Conservation (phyloP, 2,888 invertebrate species). For the Pemphredon lugubris region DNA sequence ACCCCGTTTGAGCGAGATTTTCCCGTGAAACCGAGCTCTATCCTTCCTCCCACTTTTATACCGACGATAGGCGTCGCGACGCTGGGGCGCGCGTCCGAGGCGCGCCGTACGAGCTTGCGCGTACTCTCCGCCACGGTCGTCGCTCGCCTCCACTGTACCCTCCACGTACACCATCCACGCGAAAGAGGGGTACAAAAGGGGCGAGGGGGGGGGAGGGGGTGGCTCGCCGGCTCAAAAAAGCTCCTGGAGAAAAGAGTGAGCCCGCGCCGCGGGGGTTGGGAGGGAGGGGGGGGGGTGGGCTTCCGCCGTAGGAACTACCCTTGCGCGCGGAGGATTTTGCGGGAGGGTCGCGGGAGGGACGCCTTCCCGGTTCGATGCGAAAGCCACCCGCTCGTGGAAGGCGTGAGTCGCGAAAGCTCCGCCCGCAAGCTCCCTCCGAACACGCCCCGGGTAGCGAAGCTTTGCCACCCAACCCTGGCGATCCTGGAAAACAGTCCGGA, state of each 20-base stretch:
- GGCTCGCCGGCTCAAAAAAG: constrained; percentile 57
- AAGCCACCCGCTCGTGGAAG: constrained; percentile 56
- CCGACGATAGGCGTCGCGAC: constrained; percentile 12
- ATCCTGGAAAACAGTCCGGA: constrained; percentile 61
- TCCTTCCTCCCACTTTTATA: constrained; percentile 27
- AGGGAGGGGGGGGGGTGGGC: constrained; percentile 26
- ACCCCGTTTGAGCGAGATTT: constrained; percentile 33
- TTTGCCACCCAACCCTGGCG: constrained; percentile 57
- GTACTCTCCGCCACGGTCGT: too few species aligned
- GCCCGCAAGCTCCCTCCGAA: constrained; percentile 76
- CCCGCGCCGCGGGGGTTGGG: not conserved
- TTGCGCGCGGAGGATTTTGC: constrained; percentile 16
- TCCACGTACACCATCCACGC: constrained; percentile 8
- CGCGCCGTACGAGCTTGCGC: constrained; percentile 27
- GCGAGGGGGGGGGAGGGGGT: constrained; percentile 36
- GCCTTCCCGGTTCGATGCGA: constrained; percentile 43
- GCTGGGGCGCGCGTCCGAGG: constrained; percentile 3
- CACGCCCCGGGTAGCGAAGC: constrained; percentile 71
- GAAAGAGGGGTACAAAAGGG: constrained; percentile 10
- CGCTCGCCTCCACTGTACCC: constrained; percentile 34
- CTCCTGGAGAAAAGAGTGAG: constrained; percentile 54
- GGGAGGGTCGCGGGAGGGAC: constrained; percentile 29
- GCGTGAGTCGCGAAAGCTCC: constrained; percentile 76
- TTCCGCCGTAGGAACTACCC: constrained; percentile 35
- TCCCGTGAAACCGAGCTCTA: constrained; percentile 10